These are phyloP conservation scores for Caenorhabditis uteleia DNA, from an alignment of 2,888 invertebrate genomes.

Conservation along the genomic window DNA sequence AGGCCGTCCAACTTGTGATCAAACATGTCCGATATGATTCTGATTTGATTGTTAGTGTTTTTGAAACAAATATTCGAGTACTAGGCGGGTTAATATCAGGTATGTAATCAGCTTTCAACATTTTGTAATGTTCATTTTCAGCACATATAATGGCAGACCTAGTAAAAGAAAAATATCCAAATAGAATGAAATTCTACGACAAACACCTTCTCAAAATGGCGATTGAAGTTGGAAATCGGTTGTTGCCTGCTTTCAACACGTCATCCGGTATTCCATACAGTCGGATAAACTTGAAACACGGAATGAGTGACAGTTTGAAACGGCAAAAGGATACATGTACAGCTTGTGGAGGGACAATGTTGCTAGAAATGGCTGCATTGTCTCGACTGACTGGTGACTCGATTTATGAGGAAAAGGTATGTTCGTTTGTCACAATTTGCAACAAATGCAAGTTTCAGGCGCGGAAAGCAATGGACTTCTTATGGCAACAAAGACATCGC, in stretches of 20 bases:
- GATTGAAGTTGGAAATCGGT: slow-evolving; percentile 86
- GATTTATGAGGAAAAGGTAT: slow-evolving; percentile 83
- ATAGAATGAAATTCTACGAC: slow-evolving; percentile 70
- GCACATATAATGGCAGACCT: slow-evolving; percentile 88
- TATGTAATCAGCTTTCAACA: slow-evolving; percentile 2
- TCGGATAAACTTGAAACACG: slow-evolving; percentile 69
- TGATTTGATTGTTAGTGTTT: slow-evolving; percentile 93
- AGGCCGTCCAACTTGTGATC: slow-evolving; percentile 84
- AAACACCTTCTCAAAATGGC: slow-evolving; percentile 84
- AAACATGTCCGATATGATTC: slow-evolving; percentile 88
- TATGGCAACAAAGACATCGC: slow-evolving; percentile 92
- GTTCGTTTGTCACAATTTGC: too few species aligned
- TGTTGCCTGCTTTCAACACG: slow-evolving; percentile 97
- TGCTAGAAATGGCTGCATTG: slow-evolving; percentile 94
- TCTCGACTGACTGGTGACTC: slow-evolving; percentile 81
- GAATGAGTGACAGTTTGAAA: slow-evolving; percentile 60
- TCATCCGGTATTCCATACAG: slow-evolving; percentile 95
- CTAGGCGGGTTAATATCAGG: slow-evolving; percentile 79
- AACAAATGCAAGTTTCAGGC: slow-evolving; percentile 76
- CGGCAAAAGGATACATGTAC: slow-evolving; percentile 77
- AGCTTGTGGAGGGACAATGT: slow-evolving; percentile 96
- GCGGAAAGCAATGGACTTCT: slow-evolving; percentile 90
- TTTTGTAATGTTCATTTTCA: slow-evolving; percentile 20
- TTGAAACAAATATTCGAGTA: slow-evolving; percentile 96
- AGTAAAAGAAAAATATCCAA: slow-evolving; percentile 78